phyloP scores from a whole-genome alignment of 1,140 invertebrate genomes.

The Chionoecetes opilio region DNA sequence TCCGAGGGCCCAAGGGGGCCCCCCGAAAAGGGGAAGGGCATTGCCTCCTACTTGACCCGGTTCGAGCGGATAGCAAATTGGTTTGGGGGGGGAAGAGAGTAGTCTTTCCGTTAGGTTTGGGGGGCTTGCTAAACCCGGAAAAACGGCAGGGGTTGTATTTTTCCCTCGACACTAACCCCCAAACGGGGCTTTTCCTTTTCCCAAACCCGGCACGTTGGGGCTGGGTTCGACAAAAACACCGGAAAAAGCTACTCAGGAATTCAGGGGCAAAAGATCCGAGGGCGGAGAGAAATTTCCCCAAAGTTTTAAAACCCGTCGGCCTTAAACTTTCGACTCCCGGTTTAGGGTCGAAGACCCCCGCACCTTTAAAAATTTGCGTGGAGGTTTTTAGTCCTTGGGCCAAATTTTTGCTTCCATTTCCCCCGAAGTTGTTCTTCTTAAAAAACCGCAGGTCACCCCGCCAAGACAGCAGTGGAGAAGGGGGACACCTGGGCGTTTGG shows the following conservation, averaged over 20 bases:
- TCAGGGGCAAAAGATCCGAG: neutral
- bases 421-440: neutral
- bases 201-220: neutral
- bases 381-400: conserved; percentile 12
- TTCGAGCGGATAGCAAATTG: too few relatives aligned
- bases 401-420: neutral
- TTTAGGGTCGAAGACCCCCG: neutral
- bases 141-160: neutral
- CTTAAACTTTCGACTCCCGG: neutral
- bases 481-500: neutral
- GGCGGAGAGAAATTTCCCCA: neutral
- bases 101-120: neutral
- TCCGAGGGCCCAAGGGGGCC: too few relatives aligned
- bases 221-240: conserved; percentile 31
- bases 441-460: neutral
- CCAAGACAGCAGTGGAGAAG: neutral
- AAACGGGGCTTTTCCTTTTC: neutral
- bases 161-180: neutral
- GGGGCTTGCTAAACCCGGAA: neutral
- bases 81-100: neutral
- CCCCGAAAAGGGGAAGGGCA: too few relatives aligned
- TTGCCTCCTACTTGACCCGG: too few relatives aligned
- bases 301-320: neutral
- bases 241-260: neutral
- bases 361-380: neutral